Conservation (phyloP, 2,888 invertebrate species). For the Phanerotoma sp. region DNA sequence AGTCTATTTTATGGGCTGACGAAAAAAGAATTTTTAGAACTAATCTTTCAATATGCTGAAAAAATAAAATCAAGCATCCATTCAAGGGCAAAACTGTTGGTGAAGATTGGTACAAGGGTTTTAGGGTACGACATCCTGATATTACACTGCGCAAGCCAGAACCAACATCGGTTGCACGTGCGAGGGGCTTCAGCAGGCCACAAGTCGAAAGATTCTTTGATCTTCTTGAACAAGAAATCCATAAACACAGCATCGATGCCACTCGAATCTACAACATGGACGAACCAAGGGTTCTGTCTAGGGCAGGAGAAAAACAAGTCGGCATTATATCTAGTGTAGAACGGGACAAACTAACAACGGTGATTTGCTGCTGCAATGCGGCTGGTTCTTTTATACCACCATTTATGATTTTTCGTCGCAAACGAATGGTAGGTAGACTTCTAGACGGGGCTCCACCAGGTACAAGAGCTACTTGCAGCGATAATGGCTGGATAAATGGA, state of each 20-base stretch:
- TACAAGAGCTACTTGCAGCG: conserved; percentile 32
- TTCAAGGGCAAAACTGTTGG: background rate
- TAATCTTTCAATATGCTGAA: background rate
- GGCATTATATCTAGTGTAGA: conserved; percentile 40
- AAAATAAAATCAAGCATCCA: background rate
- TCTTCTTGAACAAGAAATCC: background rate
- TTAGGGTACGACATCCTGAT: background rate
- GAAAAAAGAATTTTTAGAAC: background rate
- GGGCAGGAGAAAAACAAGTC: conserved; percentile 39
- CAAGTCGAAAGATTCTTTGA: background rate
- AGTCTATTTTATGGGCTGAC: background rate
- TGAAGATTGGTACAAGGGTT: background rate
- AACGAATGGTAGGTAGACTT: conserved; percentile 18
- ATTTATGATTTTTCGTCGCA: conserved; percentile 41
- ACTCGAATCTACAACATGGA: background rate
- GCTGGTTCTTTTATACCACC: conserved; percentile 42
- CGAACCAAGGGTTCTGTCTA: conserved; percentile 9
- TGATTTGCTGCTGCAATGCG: conserved; percentile 34
- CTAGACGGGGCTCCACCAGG: conserved; percentile 38
- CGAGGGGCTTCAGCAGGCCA: background rate
- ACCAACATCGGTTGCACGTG: background rate
- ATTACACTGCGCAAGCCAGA: background rate
- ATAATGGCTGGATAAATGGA: conserved; percentile 37
- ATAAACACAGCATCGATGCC: background rate
- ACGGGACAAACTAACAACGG: conserved; percentile 33